These are phyloP conservation scores for Drosophila yakuba DNA, from an alignment of 1,140 invertebrate genomes.

Conservation along the genomic window DNA sequence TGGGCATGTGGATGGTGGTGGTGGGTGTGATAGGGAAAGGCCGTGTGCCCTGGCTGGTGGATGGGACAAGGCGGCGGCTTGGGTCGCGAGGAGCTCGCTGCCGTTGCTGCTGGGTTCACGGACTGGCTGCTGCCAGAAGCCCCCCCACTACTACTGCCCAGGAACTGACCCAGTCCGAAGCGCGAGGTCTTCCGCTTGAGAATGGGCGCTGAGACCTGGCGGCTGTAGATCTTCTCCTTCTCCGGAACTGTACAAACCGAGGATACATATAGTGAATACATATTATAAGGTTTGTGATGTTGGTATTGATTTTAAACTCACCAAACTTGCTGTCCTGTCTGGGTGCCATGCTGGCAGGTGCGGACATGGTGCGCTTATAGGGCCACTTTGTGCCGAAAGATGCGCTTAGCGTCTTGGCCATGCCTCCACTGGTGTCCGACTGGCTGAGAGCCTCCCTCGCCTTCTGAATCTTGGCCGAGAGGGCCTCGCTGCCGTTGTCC, in stretches of 20 bases:
- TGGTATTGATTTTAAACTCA: conserved; percentile 62
- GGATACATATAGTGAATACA: neutral
- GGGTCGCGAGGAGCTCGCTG: conserved; percentile 67
- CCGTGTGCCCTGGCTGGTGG: conserved; percentile 59
- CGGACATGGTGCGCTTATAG: conserved; percentile 97
- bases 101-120: conserved; percentile 71
- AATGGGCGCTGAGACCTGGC: conserved; percentile 95
- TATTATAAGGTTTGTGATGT: too few relatives aligned
- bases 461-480: conserved; percentile 94
- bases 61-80: conserved; percentile 75
- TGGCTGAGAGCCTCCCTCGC: conserved; percentile 95
- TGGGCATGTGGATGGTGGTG: conserved; percentile 33
- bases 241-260: conserved; percentile 86
- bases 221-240: conserved; percentile 95
- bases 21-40: conserved; percentile 65
- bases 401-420: conserved; percentile 92
- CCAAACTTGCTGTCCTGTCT: conserved; percentile 91
- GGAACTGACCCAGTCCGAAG: conserved; percentile 95
- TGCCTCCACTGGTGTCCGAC: conserved; percentile 86
- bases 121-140: conserved; percentile 70
- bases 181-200: conserved; percentile 95
- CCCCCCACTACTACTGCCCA: conserved; percentile 85
- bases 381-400: conserved; percentile 97
- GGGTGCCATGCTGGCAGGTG: conserved; percentile 92
- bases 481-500: conserved; percentile 94